These are phyloP conservation scores for Anas platyrhynchos DNA, from an alignment of 2,113 vertebrate species.

Conservation along the genomic window DNA sequence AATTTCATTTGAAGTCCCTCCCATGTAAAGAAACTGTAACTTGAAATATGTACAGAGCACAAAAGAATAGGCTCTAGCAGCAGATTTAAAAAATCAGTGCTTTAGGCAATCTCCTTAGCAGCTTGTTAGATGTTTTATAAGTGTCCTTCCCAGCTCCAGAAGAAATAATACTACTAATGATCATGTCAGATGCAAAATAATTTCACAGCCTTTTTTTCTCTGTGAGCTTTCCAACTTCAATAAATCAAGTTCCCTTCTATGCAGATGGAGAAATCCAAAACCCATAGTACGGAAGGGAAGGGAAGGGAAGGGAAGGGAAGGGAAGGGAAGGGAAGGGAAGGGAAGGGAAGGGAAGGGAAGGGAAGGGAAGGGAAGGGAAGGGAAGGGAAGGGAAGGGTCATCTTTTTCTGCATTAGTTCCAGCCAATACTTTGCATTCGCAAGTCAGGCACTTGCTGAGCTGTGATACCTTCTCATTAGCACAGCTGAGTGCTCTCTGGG, in stretches of 20 bases:
- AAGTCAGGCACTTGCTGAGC: background rate
- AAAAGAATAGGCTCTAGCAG: background rate
- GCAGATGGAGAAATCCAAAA: conserved; percentile 11
- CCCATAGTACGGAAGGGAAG: background rate
- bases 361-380: too few relatives aligned
- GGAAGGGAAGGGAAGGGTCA: background rate
- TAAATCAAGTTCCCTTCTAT: background rate
- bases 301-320: background rate
- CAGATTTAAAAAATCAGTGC: conserved; percentile 28
- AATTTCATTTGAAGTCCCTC: background rate
- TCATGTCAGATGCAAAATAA: conserved; percentile 58
- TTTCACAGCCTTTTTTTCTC: conserved; percentile 30
- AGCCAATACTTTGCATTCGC: background rate
- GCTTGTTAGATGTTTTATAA: conserved; percentile 57
- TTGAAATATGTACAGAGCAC: background rate
- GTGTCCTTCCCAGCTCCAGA: conserved; percentile 35
- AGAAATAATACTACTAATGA: conserved; percentile 58
- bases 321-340: background rate
- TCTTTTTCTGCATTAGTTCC: background rate
- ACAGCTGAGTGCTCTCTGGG: accelerated
- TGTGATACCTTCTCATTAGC: background rate
- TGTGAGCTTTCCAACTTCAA: background rate
- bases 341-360: background rate
- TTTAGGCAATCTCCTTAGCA: conserved; percentile 54
- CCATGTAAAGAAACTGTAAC: background rate